Conservation (phyloP, 2,113 vertebrate species). For the Caracal caracal region DNA sequence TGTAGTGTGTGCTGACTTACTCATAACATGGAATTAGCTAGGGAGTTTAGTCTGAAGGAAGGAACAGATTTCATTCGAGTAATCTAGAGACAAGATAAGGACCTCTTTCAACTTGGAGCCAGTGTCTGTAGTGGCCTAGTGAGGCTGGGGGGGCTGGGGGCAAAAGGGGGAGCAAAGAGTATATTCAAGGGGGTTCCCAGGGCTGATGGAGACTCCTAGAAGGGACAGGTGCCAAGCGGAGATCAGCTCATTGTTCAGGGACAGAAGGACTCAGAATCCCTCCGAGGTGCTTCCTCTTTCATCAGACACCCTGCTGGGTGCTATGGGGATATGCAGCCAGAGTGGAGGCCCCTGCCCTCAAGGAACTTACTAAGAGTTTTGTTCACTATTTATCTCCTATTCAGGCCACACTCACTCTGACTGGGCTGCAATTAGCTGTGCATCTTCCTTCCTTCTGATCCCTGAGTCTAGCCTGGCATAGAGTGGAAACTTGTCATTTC, state of each 20-base stretch:
- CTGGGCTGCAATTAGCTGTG: not conserved
- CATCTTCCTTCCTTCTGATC: not conserved
- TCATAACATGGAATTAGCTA: constrained; percentile 69
- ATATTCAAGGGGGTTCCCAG: not conserved
- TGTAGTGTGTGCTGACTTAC: constrained; percentile 67
- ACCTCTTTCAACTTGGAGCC: constrained; percentile 77
- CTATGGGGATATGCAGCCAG: not conserved
- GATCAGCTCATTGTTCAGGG: not conserved
- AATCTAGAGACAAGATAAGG: constrained; percentile 76
- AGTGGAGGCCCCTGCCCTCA: not conserved
- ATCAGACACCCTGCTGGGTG: not conserved
- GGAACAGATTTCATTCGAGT: constrained; percentile 79
- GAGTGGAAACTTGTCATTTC: not conserved
- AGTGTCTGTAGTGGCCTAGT: constrained; percentile 61
- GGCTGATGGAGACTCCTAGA: constrained; percentile 43
- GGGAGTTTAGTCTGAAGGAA: constrained; percentile 84
- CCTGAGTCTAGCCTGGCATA: not conserved
- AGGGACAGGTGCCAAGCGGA: constrained; percentile 59
- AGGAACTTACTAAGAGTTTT: not conserved
- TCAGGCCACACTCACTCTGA: not conserved
- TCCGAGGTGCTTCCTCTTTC: not conserved
- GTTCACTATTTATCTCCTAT: not conserved
- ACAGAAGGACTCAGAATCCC: not conserved
- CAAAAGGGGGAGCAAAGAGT: not conserved
- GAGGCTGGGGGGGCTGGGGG: not conserved